Conservation (phyloP, 2,888 invertebrate species). For the Dysmachus trigonus region DNA sequence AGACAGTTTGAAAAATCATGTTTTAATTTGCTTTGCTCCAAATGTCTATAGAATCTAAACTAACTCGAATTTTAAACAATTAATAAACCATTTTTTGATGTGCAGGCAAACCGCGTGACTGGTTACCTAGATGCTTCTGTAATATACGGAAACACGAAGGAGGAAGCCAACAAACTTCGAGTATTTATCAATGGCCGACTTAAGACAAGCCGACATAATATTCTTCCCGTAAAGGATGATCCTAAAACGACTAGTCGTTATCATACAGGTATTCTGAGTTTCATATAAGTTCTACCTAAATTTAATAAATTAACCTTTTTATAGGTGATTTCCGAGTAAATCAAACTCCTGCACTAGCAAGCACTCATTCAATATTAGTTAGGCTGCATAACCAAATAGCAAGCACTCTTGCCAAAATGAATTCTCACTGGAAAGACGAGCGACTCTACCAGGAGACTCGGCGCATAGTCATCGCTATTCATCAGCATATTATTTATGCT, state of each 20-base stretch:
- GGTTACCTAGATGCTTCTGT: constrained; percentile 64
- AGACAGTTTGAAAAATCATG: too few relatives aligned
- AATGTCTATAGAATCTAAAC: too few relatives aligned
- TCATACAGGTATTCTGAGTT: constrained; percentile 61
- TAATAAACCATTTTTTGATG: background rate
- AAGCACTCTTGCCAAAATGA: constrained; percentile 65
- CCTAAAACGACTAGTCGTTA: constrained; percentile 64
- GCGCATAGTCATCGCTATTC: constrained; percentile 67
- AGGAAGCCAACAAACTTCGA: constrained; percentile 59
- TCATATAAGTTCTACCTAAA: background rate
- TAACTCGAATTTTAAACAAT: too few relatives aligned
- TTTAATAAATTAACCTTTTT: constrained; percentile 44
- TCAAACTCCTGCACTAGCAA: constrained; percentile 68
- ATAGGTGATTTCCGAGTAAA: constrained; percentile 68
- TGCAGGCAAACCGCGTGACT: constrained; percentile 49
- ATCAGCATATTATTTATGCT: constrained; percentile 71
- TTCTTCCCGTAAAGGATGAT: constrained; percentile 54
- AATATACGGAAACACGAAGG: constrained; percentile 52
- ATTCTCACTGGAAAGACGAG: constrained; percentile 70
- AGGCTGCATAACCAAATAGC: constrained; percentile 70
- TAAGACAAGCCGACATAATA: constrained; percentile 61
- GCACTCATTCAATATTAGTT: constrained; percentile 67
- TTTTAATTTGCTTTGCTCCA: too few relatives aligned
- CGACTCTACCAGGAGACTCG: constrained; percentile 68
- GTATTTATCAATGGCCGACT: constrained; percentile 65